phyloP scores from a whole-genome alignment of 1,140 invertebrate species.

The Bathynomus jamesi region DNA sequence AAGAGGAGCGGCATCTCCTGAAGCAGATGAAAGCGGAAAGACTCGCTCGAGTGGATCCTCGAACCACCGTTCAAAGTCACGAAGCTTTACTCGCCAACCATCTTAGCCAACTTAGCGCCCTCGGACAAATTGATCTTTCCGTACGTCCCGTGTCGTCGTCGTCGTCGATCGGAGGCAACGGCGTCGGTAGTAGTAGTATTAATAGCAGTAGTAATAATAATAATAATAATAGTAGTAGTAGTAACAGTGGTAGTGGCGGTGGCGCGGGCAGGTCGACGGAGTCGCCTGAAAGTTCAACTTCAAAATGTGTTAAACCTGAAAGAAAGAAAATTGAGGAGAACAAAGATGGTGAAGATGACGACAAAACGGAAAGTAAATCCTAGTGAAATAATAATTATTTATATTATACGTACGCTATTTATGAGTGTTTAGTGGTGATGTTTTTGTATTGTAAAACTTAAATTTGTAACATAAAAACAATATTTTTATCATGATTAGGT shows the following conservation, averaged over 20 bases:
- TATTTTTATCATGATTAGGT: too few species aligned
- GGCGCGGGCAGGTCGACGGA: neutral
- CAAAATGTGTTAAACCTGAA: neutral
- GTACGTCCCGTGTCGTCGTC: slow-evolving; percentile 9
- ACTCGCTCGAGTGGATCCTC: slow-evolving; percentile 24
- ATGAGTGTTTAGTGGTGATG: too few species aligned
- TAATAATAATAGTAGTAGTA: slow-evolving; percentile 13
- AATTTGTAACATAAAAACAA: too few species aligned
- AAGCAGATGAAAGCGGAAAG: slow-evolving; percentile 36
- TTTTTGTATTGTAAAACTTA: too few species aligned
- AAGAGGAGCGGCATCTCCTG: slow-evolving; percentile 33
- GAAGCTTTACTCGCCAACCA: slow-evolving; percentile 4
- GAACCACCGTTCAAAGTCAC: slow-evolving; percentile 12
- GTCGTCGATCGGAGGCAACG: neutral
- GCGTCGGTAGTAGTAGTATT: too few species aligned
- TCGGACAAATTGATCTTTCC: neutral
- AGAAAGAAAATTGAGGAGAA: neutral
- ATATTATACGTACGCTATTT: too few species aligned
- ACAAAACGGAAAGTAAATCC: neutral
- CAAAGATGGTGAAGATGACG: neutral
- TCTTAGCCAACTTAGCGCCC: neutral
- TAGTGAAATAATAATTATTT: too few species aligned
- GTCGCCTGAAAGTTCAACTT: neutral
- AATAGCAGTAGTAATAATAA: neutral
- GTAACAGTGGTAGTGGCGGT: slow-evolving; percentile 15